Conservation (phyloP, 2,113 vertebrate species). For the Clarias macrocephalus region DNA sequence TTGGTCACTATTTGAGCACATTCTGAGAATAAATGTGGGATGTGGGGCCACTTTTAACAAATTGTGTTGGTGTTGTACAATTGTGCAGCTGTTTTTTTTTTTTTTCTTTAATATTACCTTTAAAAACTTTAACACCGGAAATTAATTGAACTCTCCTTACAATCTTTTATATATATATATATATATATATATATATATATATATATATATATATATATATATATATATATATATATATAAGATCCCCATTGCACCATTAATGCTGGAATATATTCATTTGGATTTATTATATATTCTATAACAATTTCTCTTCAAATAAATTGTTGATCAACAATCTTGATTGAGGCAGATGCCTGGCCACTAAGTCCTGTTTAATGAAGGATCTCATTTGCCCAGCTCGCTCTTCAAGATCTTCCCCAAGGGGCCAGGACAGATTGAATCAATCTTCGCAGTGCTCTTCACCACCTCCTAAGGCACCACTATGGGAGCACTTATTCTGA, state of each 20-base stretch:
- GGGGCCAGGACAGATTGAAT: not conserved
- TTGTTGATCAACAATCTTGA: not conserved
- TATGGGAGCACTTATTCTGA: not conserved
- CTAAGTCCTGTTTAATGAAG: conserved; percentile 25
- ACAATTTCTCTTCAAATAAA: not conserved
- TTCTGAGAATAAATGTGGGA: not conserved
- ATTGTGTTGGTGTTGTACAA: not conserved
- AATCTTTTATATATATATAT: not conserved
- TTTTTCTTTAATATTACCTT: not conserved
- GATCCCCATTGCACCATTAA: not conserved
- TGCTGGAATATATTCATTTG: conserved; percentile 2
- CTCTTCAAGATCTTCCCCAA: not conserved
- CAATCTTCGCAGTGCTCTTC: not conserved
- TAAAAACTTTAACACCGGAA: not conserved
- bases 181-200: too few species aligned
- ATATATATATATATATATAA: too few species aligned
- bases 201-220: too few species aligned
- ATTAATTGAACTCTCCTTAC: not conserved
- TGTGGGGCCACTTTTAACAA: not conserved
- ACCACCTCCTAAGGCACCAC: not conserved
- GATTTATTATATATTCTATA: not conserved
- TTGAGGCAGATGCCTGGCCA: not conserved
- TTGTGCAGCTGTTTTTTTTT: not conserved
- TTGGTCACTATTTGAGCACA: not conserved
- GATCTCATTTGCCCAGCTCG: conserved; percentile 11